phyloP scores from a whole-genome alignment of 1,140 invertebrate genomes.

The Neotoxoptera formosana region DNA sequence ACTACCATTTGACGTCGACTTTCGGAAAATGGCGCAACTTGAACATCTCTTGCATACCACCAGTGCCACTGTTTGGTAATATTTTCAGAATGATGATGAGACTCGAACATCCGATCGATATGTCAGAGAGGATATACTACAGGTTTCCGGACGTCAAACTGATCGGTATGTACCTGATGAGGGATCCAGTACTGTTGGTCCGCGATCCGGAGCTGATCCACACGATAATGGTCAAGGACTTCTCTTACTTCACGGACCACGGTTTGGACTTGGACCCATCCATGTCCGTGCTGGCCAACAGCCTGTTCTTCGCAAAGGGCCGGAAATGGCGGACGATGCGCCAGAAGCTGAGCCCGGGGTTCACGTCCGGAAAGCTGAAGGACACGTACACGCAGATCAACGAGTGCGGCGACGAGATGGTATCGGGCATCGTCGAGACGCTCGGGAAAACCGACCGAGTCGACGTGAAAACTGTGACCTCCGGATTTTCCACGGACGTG shows the following conservation, averaged over 20 bases:
- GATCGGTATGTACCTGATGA: constrained; percentile 58
- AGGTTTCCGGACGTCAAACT: neutral
- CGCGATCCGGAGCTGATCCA: constrained; percentile 60
- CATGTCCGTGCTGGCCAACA: constrained; percentile 66
- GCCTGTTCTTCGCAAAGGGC: constrained; percentile 67
- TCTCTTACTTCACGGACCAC: constrained; percentile 66
- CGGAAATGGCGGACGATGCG: constrained; percentile 70
- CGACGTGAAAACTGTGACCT: constrained; percentile 51
- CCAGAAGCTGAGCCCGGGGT: constrained; percentile 70
- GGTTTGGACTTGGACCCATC: constrained; percentile 65
- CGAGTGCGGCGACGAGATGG: constrained; percentile 60
- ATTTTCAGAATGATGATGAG: neutral
- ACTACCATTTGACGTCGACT: neutral
- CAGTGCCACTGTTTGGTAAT: constrained; percentile 59
- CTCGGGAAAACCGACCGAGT: neutral
- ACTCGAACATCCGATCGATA: neutral
- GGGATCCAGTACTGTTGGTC: constrained; percentile 57
- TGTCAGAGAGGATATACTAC: neutral
- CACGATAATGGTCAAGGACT: constrained; percentile 67
- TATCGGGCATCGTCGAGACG: constrained; percentile 59
- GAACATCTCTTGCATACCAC: constrained; percentile 52
- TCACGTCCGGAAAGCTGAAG: constrained; percentile 69
- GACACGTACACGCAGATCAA: constrained; percentile 62
- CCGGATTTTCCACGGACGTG: constrained; percentile 57
- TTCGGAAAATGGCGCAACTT: constrained; percentile 58